Base-by-base conservation (phyloP, 2,113 vertebrate genomes). In the Phaethornis superciliosus region DNA sequence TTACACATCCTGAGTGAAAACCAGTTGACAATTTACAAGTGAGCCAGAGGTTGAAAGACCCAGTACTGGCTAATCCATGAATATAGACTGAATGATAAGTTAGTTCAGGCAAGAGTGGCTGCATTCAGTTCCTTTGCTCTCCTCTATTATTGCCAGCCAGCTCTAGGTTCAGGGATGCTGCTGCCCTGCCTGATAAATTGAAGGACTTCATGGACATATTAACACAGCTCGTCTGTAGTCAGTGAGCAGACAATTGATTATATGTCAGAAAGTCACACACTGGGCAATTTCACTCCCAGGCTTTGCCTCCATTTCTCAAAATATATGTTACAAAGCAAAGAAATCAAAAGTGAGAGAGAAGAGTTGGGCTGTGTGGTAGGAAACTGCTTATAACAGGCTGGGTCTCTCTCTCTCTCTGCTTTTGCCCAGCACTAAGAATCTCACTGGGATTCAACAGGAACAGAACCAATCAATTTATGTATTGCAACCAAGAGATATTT, bases 171-270 rank as follows among this genome's bases (percentile, higher is more conserved):
- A 78, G 91, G 91, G 85, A 90, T 60, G 64, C 52, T 90, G 72
- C 85, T 93, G 64, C 93, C 56, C 80, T 71, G 85, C 49, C 80
- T 88, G 92, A 94, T 84, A 94, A 95, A 95, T 93, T 86, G 95
- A 90, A 96, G 94, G 95, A 90, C 88, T 97, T 95, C 90, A 92
- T 40, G 7, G 91, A 71, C 90, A 8, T 85, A 91, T 91, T 96
- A 96, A 93, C 93, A 89, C 93, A 94, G 91, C 91, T 27, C 80
- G 89, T 64, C 76, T 4, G 1, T 71, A 89, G 91, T 68, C 89
- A 78, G 94, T 71, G 93, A 95, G 93, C 94, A 95, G 93, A 83
- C 96, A 88, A 96, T 95, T 97, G 94, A 97, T 96, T 95, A 95
- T 78, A 84, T 95, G 94, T 95, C 95, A 97, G 44, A 89, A 91